Conservation (phyloP, 2,888 invertebrate genomes). For the Pheosia gnoma region DNA sequence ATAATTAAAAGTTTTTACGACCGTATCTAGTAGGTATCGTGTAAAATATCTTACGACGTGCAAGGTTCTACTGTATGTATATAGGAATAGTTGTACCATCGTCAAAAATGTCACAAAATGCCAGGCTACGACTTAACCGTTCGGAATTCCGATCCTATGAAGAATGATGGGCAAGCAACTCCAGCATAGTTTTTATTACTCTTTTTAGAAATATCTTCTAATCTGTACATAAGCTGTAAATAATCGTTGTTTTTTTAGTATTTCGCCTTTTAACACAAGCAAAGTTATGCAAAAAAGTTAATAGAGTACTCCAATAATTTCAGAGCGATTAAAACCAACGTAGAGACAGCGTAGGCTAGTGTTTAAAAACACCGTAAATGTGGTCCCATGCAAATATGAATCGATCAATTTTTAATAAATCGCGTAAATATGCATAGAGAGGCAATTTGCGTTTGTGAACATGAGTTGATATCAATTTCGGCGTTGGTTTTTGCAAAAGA, state of each 20-base stretch:
- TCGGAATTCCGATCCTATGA: no score
- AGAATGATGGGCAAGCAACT: no score
- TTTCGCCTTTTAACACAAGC: not conserved
- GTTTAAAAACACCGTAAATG: slow-evolving; percentile 45
- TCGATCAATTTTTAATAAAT: slow-evolving; percentile 62
- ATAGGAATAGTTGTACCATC: not conserved
- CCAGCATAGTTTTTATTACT: no score
- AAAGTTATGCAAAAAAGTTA: not conserved
- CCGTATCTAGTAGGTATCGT: slow-evolving; percentile 54
- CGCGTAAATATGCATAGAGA: slow-evolving; percentile 63
- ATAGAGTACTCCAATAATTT: not conserved
- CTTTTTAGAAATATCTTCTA: no score
- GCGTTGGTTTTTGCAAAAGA: slow-evolving; percentile 60
- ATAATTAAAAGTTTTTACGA: slow-evolving; percentile 83
- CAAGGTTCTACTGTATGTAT: slow-evolving; percentile 38
- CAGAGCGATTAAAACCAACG: not conserved
- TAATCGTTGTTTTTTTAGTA: not conserved
- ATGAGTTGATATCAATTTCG: slow-evolving; percentile 67
- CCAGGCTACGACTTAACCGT: no score
- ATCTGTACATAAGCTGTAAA: no score
- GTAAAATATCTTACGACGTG: slow-evolving; percentile 61
- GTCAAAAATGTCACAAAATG: no score
- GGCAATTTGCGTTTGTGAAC: slow-evolving; percentile 58
- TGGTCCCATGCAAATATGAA: slow-evolving; percentile 55
- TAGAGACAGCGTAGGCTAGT: slow-evolving; percentile 12